Evolutionary conservation across 2,797 vertebrate species (phyloP), one percentile per base, ranked within the genome.

Genomic region (Enteromius paludinosus): DNA sequence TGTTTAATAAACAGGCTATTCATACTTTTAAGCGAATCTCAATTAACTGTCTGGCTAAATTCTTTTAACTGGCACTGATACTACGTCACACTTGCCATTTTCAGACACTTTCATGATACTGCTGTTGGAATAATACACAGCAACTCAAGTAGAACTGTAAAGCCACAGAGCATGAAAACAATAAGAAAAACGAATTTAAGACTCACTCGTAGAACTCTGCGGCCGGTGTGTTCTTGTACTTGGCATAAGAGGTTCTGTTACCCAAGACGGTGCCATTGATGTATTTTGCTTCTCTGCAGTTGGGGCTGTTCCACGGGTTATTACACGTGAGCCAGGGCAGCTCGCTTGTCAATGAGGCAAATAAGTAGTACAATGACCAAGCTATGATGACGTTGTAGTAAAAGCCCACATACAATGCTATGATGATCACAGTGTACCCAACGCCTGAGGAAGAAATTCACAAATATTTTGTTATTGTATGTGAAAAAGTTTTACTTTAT

Each of bases 331-430:
- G 96, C 98, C 98, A 99, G 0, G 98, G 98, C 28, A 99, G 94
- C 49, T 95, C 93, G 11, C 86, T 91, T 52, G 96, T 96, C 93
- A 99, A 98, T 56, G 98, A 99, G 84, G 96, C 96, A 90, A 96
- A 97, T 84, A 99, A 95, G 91, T 99, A 99, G 94, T 98, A 94
- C n/a, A 99, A 95, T 10, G 98, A 99, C 98, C 98, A 99, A 83
- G 98, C 98, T 64, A 99, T 99, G 93, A 99, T 99, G 91, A 98
- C 97, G 1, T 99, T 99, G 96, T 99, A 99, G 95, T 99, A 99
- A 95, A 99, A 99, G 88, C 98, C 98, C 68, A 99, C 98, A n/a
- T 99, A 99, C 78, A 99, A 90, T 43, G 98, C 98, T 85, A 99
- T 99, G 92, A 99, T 83, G 90, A 99, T 99, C 92, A 99, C 98